A percentile compares a stretch with the other conserved stretches of the same genome.
These are phyloP conservation scores for Catharus bicknelli DNA, from an alignment of 2,113 vertebrate genomes.

Conservation along the genomic window DNA sequence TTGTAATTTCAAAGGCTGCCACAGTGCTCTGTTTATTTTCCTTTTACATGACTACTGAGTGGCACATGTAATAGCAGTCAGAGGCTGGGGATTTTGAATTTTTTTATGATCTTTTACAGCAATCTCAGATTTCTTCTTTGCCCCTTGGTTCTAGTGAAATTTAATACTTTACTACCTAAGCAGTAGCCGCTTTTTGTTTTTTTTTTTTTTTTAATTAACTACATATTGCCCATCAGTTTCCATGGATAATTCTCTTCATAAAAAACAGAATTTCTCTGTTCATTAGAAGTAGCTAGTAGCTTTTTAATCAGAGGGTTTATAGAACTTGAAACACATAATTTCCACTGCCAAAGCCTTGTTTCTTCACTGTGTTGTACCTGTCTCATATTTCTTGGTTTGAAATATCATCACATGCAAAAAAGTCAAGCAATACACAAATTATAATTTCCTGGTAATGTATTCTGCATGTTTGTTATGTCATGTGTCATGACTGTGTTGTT, in stretches of 20 bases:
- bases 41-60: neutral
- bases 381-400: neutral
- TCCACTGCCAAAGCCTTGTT: neutral
- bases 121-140: slow-evolving; percentile 22
- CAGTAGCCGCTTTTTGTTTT: neutral
- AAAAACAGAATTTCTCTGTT: neutral
- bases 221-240: neutral
- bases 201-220: neutral
- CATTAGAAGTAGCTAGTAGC: neutral
- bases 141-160: neutral
- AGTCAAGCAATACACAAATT: neutral
- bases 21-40: neutral
- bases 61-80: neutral
- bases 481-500: slow-evolving; percentile 46
- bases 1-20: neutral
- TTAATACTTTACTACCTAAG: neutral
- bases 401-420: neutral
- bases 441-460: slow-evolving; percentile 3
- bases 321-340: neutral
- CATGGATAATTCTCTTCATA: neutral
- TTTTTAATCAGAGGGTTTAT: neutral
- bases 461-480: slow-evolving; percentile 42
- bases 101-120: neutral
- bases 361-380: neutral
- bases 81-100: neutral